These are phyloP conservation scores for Pyxicephalus adspersus DNA, from an alignment of 2,113 vertebrate species.

Conservation along the genomic window DNA sequence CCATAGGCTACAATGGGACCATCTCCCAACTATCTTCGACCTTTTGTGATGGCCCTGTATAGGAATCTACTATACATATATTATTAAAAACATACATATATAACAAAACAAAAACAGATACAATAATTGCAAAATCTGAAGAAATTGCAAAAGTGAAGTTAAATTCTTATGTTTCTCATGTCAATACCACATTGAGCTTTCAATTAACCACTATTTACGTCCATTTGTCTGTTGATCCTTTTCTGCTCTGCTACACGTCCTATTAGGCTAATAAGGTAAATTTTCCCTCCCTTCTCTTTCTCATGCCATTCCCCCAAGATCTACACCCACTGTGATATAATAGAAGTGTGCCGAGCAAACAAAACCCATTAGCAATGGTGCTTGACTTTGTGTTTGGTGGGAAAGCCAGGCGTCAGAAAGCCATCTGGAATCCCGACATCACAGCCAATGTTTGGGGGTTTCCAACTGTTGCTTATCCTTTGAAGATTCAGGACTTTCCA, in stretches of 20 bases:
- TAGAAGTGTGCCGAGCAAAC: constrained; percentile 81
- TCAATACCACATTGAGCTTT: constrained; percentile 45
- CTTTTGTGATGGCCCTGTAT: too few relatives aligned
- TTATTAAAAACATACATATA: too few relatives aligned
- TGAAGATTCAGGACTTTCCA: constrained; percentile 45
- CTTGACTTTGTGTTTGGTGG: constrained; percentile 72
- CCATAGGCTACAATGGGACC: too few relatives aligned
- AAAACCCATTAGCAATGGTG: constrained; percentile 74
- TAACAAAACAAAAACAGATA: too few relatives aligned
- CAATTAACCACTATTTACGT: constrained; percentile 28
- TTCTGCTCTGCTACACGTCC: constrained; percentile 23
- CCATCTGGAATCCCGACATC: constrained; percentile 78
- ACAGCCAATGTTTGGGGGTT: constrained; percentile 32
- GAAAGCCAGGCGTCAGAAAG: constrained; percentile 72
- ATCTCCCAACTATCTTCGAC: too few relatives aligned
- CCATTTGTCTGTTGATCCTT: constrained; percentile 8
- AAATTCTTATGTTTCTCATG: constrained; percentile 39
- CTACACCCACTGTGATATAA: constrained; percentile 72
- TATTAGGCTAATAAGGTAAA: constrained; percentile 58
- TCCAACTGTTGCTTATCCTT: constrained; percentile 49
- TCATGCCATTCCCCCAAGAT: constrained; percentile 70
- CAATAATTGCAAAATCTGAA: too few relatives aligned
- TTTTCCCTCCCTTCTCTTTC: constrained; percentile 65
- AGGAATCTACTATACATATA: too few relatives aligned
- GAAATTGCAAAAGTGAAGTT: too few relatives aligned